phyloP scores from a whole-genome alignment of 2,888 invertebrate genomes.

The Protonemura montana region DNA sequence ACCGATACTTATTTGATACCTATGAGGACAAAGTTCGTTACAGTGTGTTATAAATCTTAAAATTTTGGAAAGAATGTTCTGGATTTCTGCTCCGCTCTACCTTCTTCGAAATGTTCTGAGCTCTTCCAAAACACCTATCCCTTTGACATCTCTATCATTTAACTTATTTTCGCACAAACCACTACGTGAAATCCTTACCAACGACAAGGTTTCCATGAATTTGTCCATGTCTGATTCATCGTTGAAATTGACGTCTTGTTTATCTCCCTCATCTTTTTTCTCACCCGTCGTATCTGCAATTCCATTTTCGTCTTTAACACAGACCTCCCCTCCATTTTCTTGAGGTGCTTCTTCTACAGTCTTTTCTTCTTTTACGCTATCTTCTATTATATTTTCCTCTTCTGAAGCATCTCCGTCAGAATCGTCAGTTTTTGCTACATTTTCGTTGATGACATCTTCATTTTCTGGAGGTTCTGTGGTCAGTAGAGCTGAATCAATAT shows the following conservation, averaged over 20 bases:
- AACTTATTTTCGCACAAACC: background rate
- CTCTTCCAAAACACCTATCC: background rate
- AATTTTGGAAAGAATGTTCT: too few species aligned
- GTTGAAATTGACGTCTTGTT: background rate
- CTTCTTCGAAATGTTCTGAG: background rate
- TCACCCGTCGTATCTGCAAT: background rate
- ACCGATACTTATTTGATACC: too few species aligned
- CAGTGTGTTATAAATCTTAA: too few species aligned
- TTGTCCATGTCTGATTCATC: background rate
- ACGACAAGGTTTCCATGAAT: background rate
- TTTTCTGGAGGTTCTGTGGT: background rate
- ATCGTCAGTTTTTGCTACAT: background rate
- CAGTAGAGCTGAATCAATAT: background rate
- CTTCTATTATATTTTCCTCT: background rate
- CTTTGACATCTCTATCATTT: background rate
- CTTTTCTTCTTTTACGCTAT: background rate
- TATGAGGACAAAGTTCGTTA: too few species aligned
- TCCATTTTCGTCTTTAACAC: conserved; percentile 1
- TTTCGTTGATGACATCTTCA: background rate
- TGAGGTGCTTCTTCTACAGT: background rate
- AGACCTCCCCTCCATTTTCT: background rate
- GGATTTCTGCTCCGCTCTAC: too few species aligned
- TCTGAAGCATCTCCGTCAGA: background rate
- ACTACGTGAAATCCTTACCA: background rate
- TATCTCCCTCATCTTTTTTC: background rate